A percentile compares a stretch with the other conserved stretches of the same genome.
These are phyloP conservation scores for Listronotus oregonensis DNA, from an alignment of 1,140 invertebrate genomes.

Conservation along the genomic window DNA sequence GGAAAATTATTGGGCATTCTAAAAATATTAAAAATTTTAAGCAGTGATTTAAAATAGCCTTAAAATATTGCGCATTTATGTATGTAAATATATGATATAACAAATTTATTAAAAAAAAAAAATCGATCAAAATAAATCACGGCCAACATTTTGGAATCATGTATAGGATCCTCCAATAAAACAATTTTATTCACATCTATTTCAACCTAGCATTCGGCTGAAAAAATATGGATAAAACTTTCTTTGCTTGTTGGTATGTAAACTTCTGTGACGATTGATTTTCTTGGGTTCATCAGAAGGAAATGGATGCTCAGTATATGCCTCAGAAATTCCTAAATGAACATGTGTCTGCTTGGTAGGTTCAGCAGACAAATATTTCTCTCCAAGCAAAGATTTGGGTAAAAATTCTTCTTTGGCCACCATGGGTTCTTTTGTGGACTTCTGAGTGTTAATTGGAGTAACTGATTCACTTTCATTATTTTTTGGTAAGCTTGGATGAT, in stretches of 20 bases:
- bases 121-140: too few relatives aligned
- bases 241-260: constrained; percentile 42
- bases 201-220: constrained; percentile 58
- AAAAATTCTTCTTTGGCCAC: constrained; percentile 39
- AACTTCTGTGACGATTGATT: constrained; percentile 21
- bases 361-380: constrained; percentile 4
- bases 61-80: too few relatives aligned
- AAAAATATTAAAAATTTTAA: too few relatives aligned
- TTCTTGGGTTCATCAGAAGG: constrained; percentile 34
- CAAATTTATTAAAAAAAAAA: too few relatives aligned
- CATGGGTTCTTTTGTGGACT: constrained; percentile 16
- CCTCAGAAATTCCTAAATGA: background rate
- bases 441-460: background rate
- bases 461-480: constrained; percentile 42
- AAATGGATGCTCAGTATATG: constrained; percentile 19
- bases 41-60: too few relatives aligned
- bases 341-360: background rate
- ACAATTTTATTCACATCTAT: too few relatives aligned
- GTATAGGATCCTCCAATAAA: too few relatives aligned
- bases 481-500: constrained; percentile 21
- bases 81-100: too few relatives aligned
- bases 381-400: constrained; percentile 40
- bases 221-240: constrained; percentile 60
- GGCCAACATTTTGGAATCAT: too few relatives aligned
- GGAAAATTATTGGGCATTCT: too few relatives aligned